Percentiles rank a stretch among this genome's conserved stretches.
phyloP scores from a whole-genome alignment of 2,888 invertebrate genomes.

The Odontothrips loti region DNA sequence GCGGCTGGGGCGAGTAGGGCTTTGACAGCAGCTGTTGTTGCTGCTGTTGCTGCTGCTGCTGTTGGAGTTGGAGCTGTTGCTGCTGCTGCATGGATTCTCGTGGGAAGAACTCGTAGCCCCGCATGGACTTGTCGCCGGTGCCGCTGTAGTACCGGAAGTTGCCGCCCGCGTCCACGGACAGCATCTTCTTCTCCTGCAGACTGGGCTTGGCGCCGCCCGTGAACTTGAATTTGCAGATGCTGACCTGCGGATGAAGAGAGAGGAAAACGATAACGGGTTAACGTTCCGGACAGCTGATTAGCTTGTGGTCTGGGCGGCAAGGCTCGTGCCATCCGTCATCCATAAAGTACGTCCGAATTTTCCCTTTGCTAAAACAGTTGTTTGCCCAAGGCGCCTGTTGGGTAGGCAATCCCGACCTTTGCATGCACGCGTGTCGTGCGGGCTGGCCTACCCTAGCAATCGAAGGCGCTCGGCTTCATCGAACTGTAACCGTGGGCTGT shows the following conservation, averaged over 20 bases:
- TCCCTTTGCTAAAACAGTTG: constrained; percentile 34
- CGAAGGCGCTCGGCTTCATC: too few species aligned
- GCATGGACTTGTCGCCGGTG: constrained; percentile 73
- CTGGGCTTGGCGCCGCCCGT: constrained; percentile 86
- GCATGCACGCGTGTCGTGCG: too few species aligned
- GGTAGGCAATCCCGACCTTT: background rate
- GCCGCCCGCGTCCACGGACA: constrained; percentile 84
- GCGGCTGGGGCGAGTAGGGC: background rate
- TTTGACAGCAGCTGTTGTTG: background rate
- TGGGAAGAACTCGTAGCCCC: constrained; percentile 72
- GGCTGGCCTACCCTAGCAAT: too few species aligned
- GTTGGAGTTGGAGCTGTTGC: constrained; percentile 27
- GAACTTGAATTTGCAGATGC: constrained; percentile 90
- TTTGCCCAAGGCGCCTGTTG: constrained; percentile 26
- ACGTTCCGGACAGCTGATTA: too few species aligned
- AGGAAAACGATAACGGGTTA: background rate
- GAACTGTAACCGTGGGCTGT: background rate
- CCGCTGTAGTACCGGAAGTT: constrained; percentile 84
- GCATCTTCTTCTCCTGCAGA: constrained; percentile 85
- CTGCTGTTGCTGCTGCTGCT: background rate
- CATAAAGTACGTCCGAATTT: background rate
- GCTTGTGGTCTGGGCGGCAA: too few species aligned
- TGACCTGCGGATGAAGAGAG: constrained; percentile 51
- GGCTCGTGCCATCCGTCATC: too few species aligned
- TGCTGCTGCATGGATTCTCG: constrained; percentile 63